Base-by-base conservation (phyloP, 2,888 invertebrate genomes). In the Drosophila fungiperda region DNA sequence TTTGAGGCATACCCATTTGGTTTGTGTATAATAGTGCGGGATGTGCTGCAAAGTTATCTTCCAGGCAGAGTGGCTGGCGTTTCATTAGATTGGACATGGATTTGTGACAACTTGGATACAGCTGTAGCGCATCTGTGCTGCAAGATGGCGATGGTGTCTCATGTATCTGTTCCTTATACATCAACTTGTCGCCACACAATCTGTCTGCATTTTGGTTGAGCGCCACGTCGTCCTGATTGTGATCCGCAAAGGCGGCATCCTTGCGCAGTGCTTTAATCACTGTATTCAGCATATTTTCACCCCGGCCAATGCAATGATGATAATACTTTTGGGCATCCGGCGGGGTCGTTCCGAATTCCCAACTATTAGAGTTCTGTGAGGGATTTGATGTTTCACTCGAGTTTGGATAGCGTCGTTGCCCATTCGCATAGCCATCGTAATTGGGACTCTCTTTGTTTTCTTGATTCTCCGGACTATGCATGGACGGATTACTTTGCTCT, bases 211-310 rank as follows among this genome's bases (percentile, higher is more conserved):
- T 87, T 32, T 79, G 81, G 35, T 86, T 86, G 7, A 73, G 69
- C 5, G 71, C 57, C 23, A 55, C 70, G 7, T 89, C 88, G 35
- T 80, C 78, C 48, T 78, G 78, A 26, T 70, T 71, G 6, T 79
- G 53, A 20, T 87, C 82, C 32, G 73, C 50, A 29, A 71, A 81
- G 12, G 80, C 66, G 36, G 83, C 90, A 40, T 92, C 91, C 45
- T 91, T 91, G 7, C 91, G 78, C 0, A 92, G 70, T 0, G 92
- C 92, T 9, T 89, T 90, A 7, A 92, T 91, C 20, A 92, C 87
- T 36, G 88, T 84, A 61, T 91, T 91, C 11, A 91, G 69, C 83
- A 90, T 90, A 58, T 80, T 81, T 35, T 90, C 91, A 2, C 89
- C 91, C 0, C 82, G 66, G 1, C 82, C 82, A 38, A 88, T 83